Evolutionary conservation across 37 sponge, comb jelly and placozoan species (phyloP), one percentile per base, ranked within the genome.

Genomic region (Halisarca cf. caerulea): DNA sequence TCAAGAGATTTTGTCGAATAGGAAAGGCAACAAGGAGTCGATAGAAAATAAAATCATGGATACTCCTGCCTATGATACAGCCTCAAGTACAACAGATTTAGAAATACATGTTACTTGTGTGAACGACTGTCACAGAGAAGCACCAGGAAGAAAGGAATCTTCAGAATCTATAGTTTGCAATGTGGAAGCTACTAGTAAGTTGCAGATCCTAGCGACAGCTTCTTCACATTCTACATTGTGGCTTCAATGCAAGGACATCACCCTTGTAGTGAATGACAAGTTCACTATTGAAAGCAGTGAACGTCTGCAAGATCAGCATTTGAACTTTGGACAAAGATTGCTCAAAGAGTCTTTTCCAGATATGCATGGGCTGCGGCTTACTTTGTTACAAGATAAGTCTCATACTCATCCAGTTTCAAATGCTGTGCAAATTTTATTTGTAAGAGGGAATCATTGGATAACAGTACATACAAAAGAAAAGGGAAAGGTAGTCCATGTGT

Each of bases 391-490:
- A 23, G 27, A n/a, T 27, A 15, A 79, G 53, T 27, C 55, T 9
- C 79, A 79, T 24, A 45, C 20, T n/a, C 17, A 23, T 5, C 54
- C 79, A n/a, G 47, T 55, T 9, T 45, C 32, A 3, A 79, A 79
- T 45, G 33, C 79, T 24, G 23, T 79, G 5, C 79, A 47, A 45
- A 79, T 79, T 55, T 45, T 79, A 18, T 55, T 47, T 79, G 47
- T 44, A 6, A 45, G 33, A 45, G 79, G 79, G 47, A 45, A 79
- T 79, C 55, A 79, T 33, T 79, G 79, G 79, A 45, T 79, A 47
- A 47, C 55, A 47, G 54, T 24, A 42, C 14, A 18, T 9, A 64
- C 66, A 9, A 18, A n/a, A 18, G 23, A 64, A 64, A 24, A 18
- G 8, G 66, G 66, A 64, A 64, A 64, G 66, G 25, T 24, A 27